Evolutionary conservation across 2,888 invertebrate species (phyloP), one percentile per base, ranked within the genome.

Genomic region (Pimpla rufipes): DNA sequence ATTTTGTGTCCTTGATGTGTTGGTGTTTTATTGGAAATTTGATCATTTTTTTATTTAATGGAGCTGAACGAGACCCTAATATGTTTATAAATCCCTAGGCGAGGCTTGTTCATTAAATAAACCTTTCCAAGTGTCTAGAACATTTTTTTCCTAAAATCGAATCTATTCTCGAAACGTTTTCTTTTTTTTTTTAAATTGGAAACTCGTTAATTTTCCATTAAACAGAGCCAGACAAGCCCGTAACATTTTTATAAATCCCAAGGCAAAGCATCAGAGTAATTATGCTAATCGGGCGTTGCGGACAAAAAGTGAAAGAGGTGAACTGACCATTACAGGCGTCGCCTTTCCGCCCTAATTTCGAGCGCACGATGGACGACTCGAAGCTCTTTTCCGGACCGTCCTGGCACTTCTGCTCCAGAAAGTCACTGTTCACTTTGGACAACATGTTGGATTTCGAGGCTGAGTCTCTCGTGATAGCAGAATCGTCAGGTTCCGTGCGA

Each of bases 381-480:
- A 91, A 86, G 8, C 74, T 87, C 71, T 89, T 90, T 23, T 84
- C 86, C 7, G 84, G 74, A 18, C 86, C 87, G 6, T 90, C 90
- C 45, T 81, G 57, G 76, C 66, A 75, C 55, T 88, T 85, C 5
- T 84, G 42, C 29, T 89, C 87, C 37, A 89, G 47, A 75, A 88
- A 88, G 37, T 90, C 89, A 18, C 82, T n/a, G 47, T 88, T 87
- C 74, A 88, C 86, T 81, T 89, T 85, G 40, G 88, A 85, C 79
- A 90, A 67, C 92, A 91, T 92, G 29, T 67, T 78, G 35, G 50
- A 7, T 37, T 67, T 67, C 35, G 42, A 18, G 37, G 40, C 23
- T 66, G 8, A 37, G 57, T 47, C 23, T n/a, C 40, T 55, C 37
- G 13, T 45, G 8, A 16, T 42, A 55, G 8, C 62, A 13, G 47